Percentiles rank a stretch among this genome's conserved stretches.
Conservation (phyloP, 2,113 vertebrate genomes). For the Rissa tridactyla region DNA sequence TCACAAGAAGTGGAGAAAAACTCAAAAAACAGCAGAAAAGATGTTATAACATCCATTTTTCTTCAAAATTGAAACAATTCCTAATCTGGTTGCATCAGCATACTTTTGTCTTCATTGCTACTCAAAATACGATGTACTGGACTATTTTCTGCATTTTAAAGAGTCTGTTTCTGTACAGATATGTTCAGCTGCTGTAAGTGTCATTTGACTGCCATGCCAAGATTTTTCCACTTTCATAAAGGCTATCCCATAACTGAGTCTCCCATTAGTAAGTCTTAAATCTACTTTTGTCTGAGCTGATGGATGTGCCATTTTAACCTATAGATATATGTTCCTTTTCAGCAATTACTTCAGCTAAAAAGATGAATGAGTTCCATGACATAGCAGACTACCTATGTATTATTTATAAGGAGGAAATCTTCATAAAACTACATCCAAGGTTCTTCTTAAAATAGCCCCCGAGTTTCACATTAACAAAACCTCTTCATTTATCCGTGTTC, state of each 20-base stretch:
- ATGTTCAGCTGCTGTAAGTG: background rate
- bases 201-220: background rate
- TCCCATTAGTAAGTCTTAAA: background rate
- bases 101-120: background rate
- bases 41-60: background rate
- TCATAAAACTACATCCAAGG: conserved; percentile 18
- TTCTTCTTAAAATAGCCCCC: conserved; percentile 36
- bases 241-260: background rate
- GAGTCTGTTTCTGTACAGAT: background rate
- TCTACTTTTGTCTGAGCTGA: conserved; percentile 8
- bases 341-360: conserved; percentile 50
- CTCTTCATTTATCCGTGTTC: conserved; percentile 35
- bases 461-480: background rate
- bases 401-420: conserved; percentile 49
- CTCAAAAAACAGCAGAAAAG: background rate
- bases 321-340: conserved; percentile 19
- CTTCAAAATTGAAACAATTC: background rate
- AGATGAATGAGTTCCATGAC: conserved; percentile 47
- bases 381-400: conserved; percentile 27
- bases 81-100: background rate
- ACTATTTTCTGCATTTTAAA: background rate
- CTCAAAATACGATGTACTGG: background rate
- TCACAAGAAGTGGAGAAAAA: background rate
- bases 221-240: background rate
- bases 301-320: conserved; percentile 37